A percentile compares a stretch with the other conserved stretches of the same genome.
These are phyloP conservation scores for Cichladusa arquata DNA, from an alignment of 2,113 vertebrate species.

Conservation along the genomic window DNA sequence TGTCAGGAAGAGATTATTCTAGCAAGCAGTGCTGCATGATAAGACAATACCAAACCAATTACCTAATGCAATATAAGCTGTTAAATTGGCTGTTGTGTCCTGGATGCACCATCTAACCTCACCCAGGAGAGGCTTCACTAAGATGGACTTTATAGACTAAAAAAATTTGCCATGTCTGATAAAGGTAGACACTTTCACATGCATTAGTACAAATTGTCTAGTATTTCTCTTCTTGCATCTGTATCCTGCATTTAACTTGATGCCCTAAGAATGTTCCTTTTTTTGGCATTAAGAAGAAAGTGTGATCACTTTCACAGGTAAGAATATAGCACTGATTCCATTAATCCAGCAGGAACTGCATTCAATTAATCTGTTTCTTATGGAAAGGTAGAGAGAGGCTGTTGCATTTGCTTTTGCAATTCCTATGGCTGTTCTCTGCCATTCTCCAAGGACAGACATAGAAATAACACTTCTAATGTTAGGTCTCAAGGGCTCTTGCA, in stretches of 20 bases:
- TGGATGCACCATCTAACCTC: not conserved
- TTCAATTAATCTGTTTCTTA: not conserved
- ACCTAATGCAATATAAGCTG: not conserved
- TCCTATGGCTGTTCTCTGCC: not conserved
- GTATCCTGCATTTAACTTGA: not conserved
- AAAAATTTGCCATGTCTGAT: not conserved
- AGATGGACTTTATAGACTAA: not conserved
- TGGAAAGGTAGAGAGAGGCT: not conserved
- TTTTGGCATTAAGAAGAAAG: not conserved
- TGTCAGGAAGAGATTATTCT: not conserved
- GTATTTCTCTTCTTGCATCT: not conserved
- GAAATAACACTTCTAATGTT: not conserved
- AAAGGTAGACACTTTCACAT: not conserved
- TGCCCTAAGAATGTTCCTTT: not conserved
- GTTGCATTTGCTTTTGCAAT: not conserved
- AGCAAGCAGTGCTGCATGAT: not conserved
- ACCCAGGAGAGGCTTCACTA: not conserved
- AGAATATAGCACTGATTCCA: not conserved
- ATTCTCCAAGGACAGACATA: not conserved
- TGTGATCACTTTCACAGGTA: not conserved
- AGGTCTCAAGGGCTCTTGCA: not conserved
- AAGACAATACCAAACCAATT: not conserved
- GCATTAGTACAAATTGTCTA: not conserved
- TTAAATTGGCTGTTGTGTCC: not conserved
- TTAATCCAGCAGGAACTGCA: not conserved